These are phyloP conservation scores for Sebastes cheni DNA, from an alignment of 2,797 vertebrate species.

Conservation along the genomic window DNA sequence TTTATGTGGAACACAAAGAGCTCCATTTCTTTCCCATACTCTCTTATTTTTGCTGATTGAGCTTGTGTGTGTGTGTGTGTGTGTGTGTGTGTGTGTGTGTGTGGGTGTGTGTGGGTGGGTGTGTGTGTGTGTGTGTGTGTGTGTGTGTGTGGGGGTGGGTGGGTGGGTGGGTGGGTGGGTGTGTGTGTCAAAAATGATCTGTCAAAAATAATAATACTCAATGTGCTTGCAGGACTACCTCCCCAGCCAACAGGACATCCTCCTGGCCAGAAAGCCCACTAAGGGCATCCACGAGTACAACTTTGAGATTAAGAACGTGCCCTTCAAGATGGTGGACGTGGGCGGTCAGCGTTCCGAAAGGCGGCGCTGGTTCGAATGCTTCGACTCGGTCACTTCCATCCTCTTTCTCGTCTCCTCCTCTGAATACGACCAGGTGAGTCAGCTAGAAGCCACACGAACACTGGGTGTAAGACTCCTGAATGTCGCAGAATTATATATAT, in stretches of 20 bases:
- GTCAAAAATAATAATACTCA: not conserved
- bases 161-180: no score
- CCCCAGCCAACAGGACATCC: constrained; percentile 94
- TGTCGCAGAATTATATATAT: not conserved
- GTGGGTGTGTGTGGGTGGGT: not conserved
- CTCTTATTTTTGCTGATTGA: not conserved
- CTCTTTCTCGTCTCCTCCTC: constrained; percentile 97
- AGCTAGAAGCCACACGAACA: not conserved
- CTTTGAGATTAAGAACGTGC: constrained; percentile 97
- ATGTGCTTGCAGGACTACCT: constrained; percentile 87
- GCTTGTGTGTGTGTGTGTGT: not conserved
- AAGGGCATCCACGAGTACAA: constrained; percentile 98
- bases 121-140: no score
- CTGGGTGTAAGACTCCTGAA: not conserved
- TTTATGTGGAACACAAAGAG: not conserved
- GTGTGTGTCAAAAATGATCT: no score
- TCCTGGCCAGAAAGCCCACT: constrained; percentile 94
- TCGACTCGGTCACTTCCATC: constrained; percentile 96
- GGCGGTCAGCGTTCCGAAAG: constrained; percentile 95
- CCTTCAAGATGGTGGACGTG: constrained; percentile 98
- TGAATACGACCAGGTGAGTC: constrained; percentile 91
- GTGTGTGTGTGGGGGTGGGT: no score
- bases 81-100: no score
- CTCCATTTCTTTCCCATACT: not conserved
- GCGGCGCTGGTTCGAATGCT: constrained; percentile 97